Evolutionary conservation across 2,797 vertebrate species (phyloP).

Genomic region (Tarsius wallacei): DNA sequence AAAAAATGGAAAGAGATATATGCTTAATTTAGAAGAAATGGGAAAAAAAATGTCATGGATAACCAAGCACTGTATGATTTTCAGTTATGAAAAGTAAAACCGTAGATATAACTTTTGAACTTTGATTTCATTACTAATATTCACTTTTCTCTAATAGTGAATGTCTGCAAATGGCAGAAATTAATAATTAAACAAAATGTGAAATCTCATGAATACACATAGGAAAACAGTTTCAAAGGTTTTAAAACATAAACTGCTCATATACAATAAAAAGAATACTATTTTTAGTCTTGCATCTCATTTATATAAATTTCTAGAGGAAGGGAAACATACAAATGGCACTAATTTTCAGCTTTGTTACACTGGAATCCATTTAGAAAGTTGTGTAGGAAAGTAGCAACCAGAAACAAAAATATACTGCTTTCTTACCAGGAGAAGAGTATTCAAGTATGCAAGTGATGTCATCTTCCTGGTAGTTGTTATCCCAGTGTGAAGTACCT

Average conservation of each 20-base stretch:
- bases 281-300: conserved; percentile 63
- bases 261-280: conserved; percentile 63
- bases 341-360: conserved; percentile 50
- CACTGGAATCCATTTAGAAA: neutral
- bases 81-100: conserved; percentile 81
- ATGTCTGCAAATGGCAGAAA: conserved; percentile 70
- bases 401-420: conserved; percentile 10
- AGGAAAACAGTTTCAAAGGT: conserved; percentile 79
- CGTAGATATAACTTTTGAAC: conserved; percentile 73
- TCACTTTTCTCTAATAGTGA: conserved; percentile 73
- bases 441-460: neutral
- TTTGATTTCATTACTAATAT: conserved; percentile 80
- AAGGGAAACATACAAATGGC: neutral
- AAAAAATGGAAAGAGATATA: conserved; percentile 85
- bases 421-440: neutral
- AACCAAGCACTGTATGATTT: conserved; percentile 85
- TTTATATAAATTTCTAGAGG: conserved; percentile 25
- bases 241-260: conserved; percentile 77
- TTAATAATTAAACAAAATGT: conserved; percentile 61
- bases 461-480: neutral
- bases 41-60: conserved; percentile 88
- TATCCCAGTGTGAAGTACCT: neutral
- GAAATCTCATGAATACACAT: conserved; percentile 70
- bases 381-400: neutral
- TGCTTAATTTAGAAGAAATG: conserved; percentile 87